Evolutionary conservation across 1,140 invertebrate genomes (phyloP).

Genomic region (Brevipalpus yothersi): DNA sequence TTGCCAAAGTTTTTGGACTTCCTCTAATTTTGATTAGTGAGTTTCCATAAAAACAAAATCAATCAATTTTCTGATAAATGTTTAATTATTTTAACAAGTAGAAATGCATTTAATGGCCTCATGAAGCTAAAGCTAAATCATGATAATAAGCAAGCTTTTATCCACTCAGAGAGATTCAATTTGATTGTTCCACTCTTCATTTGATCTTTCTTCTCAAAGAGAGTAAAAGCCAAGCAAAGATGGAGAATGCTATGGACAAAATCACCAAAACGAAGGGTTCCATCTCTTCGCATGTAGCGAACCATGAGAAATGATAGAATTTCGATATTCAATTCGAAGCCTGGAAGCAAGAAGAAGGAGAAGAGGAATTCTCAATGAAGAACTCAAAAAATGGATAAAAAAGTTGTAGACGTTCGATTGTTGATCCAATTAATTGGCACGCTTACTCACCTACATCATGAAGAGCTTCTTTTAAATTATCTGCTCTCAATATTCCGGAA

Average conservation of each 20-base stretch:
- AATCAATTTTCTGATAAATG: no score
- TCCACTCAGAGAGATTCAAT: conserved; percentile 51
- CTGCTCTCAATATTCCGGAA: conserved; percentile 62
- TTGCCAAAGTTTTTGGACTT: no score
- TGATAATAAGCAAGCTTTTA: conserved; percentile 26
- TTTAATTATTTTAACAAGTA: no score
- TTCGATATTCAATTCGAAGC: conserved; percentile 54
- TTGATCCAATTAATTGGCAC: conserved; percentile 12
- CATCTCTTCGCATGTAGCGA: conserved; percentile 73
- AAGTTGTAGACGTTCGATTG: background rate
- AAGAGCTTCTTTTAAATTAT: conserved; percentile 54
- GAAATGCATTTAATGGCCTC: no score
- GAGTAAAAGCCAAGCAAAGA: conserved; percentile 62
- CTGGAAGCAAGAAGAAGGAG: conserved; percentile 17
- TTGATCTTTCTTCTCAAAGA: conserved; percentile 54
- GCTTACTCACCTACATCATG: conserved; percentile 38
- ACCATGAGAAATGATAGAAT: conserved; percentile 53
- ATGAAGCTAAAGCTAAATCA: background rate
- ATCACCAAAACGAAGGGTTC: conserved; percentile 70
- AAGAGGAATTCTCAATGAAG: background rate
- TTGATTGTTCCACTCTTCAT: conserved; percentile 55
- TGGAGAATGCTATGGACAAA: conserved; percentile 71
- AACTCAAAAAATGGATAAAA: background rate
- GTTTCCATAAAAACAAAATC: no score
- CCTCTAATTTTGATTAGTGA: no score